phyloP scores from a whole-genome alignment of 2,113 vertebrate species.

The Jaculus jaculus region DNA sequence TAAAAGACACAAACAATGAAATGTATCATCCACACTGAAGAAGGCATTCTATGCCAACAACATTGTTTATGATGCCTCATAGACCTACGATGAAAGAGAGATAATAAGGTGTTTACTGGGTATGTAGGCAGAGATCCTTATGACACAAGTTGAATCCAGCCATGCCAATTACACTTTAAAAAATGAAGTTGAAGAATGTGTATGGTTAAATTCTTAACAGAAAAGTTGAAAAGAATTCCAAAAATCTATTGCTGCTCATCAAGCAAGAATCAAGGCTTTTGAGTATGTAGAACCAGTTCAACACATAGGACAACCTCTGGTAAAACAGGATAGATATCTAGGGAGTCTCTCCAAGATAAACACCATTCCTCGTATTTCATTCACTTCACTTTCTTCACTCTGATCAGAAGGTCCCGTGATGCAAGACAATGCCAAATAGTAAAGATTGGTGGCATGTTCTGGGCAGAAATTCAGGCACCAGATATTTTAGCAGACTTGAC shows the following conservation, averaged over 20 bases:
- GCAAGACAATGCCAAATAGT: conserved; percentile 38
- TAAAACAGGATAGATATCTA: conserved; percentile 43
- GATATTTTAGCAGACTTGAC: conserved; percentile 56
- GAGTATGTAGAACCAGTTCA: background rate
- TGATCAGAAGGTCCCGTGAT: conserved; percentile 26
- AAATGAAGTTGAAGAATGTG: too few species aligned
- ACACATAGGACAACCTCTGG: background rate
- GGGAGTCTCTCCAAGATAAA: conserved; percentile 30
- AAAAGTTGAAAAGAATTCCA: background rate
- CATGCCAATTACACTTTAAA: too few species aligned
- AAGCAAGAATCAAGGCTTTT: background rate
- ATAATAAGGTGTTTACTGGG: too few species aligned
- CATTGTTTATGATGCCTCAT: too few species aligned
- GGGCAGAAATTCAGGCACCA: conserved; percentile 55
- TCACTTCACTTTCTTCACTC: background rate
- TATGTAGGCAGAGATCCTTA: too few species aligned
- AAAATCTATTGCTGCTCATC: background rate
- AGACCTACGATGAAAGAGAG: too few species aligned
- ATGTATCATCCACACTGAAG: conserved; percentile 12
- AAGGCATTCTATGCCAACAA: background rate
- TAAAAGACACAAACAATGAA: conserved; percentile 59
- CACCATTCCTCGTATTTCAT: conserved; percentile 26
- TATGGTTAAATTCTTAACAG: background rate
- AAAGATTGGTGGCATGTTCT: conserved; percentile 50
- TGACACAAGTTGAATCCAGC: too few species aligned